Evolutionary conservation across 2,797 vertebrate species (phyloP), one percentile per base, ranked within the genome.

Genomic region (Sebastiscus tertius): DNA sequence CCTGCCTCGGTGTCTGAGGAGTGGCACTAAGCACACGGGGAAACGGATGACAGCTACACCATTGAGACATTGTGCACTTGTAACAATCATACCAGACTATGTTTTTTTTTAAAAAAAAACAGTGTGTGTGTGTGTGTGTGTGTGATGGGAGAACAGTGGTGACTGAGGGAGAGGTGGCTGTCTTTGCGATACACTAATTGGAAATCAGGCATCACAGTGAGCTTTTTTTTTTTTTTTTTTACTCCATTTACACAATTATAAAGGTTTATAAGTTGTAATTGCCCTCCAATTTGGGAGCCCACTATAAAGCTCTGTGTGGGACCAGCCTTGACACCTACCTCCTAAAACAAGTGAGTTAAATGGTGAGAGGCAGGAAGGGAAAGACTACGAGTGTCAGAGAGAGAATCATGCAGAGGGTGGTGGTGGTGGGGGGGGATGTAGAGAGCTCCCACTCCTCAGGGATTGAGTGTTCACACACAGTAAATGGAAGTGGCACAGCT

Each of bases 401-500:
- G 58, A 80, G 72, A 78, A 61, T 67, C 54, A 64, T 54, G 80
- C 61, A 69, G 61, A 20, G 20, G 20, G 49, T 52, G 49, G 49
- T 52, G 49, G 49, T 49, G 46, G 46, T 8, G 46, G 46, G 7
- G 70, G 77, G 78, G 82, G 90, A 74, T 61, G 89, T 70, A 83
- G 89, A 92, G 90, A 91, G 89, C 88, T 80, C 16, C 52, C 77
- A 75, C 89, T 94, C 94, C 92, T 92, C 83, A 33, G 93, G 94
- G 95, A 96, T 92, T 89, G 89, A 93, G 93, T 91, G 94, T 93
- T 93, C 93, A 91, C 92, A 93, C 91, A 91, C 92, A 94, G 93
- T 94, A 96, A 96, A 95, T 95, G 92, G 93, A 95, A 95, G 94
- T 94, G 92, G 93, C 94, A 94, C 88, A 84, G 90, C 89, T 94